Percentiles rank a stretch among this genome's conserved stretches.
phyloP scores from a whole-genome alignment of 1,140 invertebrate species.

The Anastrepha obliqua region DNA sequence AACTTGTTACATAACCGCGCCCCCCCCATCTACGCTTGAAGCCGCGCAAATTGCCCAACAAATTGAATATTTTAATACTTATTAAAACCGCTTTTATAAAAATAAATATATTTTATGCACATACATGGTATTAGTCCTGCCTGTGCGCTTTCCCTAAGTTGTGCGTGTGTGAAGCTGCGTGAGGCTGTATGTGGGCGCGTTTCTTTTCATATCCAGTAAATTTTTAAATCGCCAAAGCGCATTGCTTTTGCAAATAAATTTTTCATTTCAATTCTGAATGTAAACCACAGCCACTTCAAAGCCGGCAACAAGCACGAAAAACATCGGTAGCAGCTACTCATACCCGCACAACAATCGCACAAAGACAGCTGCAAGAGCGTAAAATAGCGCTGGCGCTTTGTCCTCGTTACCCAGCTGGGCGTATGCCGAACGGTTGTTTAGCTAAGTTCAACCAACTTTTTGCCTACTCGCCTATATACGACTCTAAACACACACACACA shows the following conservation, averaged over 20 bases:
- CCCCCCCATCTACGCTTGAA: neutral
- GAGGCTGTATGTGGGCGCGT: neutral
- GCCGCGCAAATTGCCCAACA: neutral
- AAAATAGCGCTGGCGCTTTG: neutral
- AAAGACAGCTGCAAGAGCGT: neutral
- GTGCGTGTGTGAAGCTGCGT: neutral
- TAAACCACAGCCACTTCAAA: constrained; percentile 48
- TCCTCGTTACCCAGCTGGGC: constrained; percentile 49
- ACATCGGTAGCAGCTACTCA: neutral
- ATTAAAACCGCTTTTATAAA: too few relatives aligned
- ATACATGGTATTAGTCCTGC: too few relatives aligned
- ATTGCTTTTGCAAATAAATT: constrained; percentile 44
- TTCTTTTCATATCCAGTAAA: neutral
- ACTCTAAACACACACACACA: neutral
- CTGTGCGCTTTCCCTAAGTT: too few relatives aligned
- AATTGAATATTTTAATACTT: too few relatives aligned
- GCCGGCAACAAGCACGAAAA: neutral
- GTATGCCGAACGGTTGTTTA: constrained; percentile 43
- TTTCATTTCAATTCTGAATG: constrained; percentile 47
- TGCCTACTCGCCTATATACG: constrained; percentile 50
- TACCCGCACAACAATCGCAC: neutral
- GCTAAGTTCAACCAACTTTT: constrained; percentile 53
- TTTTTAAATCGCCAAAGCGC: constrained; percentile 36
- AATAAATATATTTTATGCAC: too few relatives aligned
- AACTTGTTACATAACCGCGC: neutral